Evolutionary conservation across 2,888 invertebrate genomes (phyloP), one percentile per base, ranked within the genome.

Genomic region (Pherbina coryleti): DNA sequence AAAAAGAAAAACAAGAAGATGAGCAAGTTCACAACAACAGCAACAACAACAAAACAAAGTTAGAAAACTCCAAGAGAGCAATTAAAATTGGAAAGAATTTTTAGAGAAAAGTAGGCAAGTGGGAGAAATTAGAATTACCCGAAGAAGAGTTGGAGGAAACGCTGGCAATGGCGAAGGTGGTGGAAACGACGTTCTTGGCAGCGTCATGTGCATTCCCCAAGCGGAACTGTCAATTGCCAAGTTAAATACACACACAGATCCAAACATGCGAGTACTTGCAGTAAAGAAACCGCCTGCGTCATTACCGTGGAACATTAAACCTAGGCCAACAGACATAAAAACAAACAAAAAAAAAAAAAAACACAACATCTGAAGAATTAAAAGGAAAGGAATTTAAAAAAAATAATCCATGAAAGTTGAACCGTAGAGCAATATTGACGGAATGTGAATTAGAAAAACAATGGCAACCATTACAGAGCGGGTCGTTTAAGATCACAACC

Each of bases 201-300:
- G 9, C 34, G n/a, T 31, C 25, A 37, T 17, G 66, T 66, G 31
- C 19, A 51, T 51, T 69, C 69, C 69, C 69, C 49, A 69, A 69
- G 69, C 69, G 69, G 69, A 69, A 69, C 69, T 69, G 69, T 69
- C 69, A 69, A 69, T 69, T 69, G 31, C 64, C 34, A 66, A 66
- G 19, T 34, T 66, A 34, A 66, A 60, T 25, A 64, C 34, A 31
- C 34, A 66, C 17, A 66, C 37, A 66, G 19, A 19, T 0, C 7
- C 55, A 55, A 55, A 55, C 22, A 19, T 53, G 19, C 19, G n/a
- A 19, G 19, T 55, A 19, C 22, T 8, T 55, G 7, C 2, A 19
- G n/a, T 8, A 55, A 3, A 55, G n/a, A 9, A 19, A 2, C 8
- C 55, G 55, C 19, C 22, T 55, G 1, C 55, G 7, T 55, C n/a